Evolutionary conservation across 2,888 invertebrate genomes (phyloP).

Genomic region (Drosophila multiciliata): DNA sequence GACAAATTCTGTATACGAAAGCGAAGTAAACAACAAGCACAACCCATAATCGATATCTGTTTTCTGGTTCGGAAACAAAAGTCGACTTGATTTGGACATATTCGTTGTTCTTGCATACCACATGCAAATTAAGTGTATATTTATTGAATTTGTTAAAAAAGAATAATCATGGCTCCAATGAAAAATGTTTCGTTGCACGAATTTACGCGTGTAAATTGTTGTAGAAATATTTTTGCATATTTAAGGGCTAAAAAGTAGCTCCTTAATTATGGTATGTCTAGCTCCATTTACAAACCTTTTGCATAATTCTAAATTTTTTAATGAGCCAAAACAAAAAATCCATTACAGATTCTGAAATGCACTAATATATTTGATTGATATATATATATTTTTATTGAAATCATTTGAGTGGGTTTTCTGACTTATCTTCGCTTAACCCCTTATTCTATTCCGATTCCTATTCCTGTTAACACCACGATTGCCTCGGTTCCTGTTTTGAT

Average conservation of each 20-base stretch:
- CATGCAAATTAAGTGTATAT: no score
- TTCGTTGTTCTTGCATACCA: background rate
- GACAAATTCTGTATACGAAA: background rate
- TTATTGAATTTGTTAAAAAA: no score
- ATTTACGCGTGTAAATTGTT: background rate
- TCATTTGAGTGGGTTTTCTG: background rate
- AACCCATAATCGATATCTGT: background rate
- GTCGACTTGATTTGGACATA: background rate
- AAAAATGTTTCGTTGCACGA: background rate
- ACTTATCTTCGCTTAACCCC: background rate
- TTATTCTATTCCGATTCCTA: background rate
- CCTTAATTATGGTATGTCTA: no score
- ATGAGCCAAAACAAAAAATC: background rate
- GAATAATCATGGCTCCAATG: no score
- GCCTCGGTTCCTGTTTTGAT: background rate
- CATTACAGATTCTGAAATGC: background rate
- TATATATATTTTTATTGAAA: background rate
- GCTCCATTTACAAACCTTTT: background rate
- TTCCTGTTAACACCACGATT: background rate
- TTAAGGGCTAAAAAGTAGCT: background rate
- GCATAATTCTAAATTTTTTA: no score
- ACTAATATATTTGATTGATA: background rate
- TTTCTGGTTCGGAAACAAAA: background rate
- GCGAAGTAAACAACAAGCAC: background rate
- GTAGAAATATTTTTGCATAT: background rate